Conservation (phyloP, 2,888 invertebrate genomes). For the Caenorhabditis sp. region DNA sequence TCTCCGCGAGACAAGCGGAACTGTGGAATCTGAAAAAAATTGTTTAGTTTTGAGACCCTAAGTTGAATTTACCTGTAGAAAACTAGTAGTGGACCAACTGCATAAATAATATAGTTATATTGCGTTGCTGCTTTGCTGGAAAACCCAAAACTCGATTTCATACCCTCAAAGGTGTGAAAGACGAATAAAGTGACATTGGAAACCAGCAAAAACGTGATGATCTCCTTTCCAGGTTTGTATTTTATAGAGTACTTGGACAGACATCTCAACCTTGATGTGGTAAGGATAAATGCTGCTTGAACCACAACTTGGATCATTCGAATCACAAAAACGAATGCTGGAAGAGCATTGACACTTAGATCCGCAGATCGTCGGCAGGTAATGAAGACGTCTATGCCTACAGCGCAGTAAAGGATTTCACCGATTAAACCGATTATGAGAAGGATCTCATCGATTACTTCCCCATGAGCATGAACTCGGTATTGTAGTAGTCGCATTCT, state of each 20-base stretch:
- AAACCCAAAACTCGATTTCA: conserved; percentile 77
- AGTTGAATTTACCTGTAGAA: conserved; percentile 74
- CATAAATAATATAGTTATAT: conserved; percentile 78
- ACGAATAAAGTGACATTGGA: conserved; percentile 81
- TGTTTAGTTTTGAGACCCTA: neutral
- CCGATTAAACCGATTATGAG: conserved; percentile 80
- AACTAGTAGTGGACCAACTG: conserved; percentile 79
- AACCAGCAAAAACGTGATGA: conserved; percentile 81
- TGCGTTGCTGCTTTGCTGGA: conserved; percentile 62
- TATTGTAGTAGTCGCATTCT: conserved; percentile 80
- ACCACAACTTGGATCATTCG: conserved; percentile 80
- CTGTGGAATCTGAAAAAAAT: conserved; percentile 71
- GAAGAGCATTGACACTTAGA: conserved; percentile 55
- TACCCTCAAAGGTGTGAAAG: conserved; percentile 76
- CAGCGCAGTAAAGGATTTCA: conserved; percentile 77
- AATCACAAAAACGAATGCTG: conserved; percentile 75
- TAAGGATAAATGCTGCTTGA: conserved; percentile 80
- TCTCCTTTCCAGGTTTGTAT: conserved; percentile 81
- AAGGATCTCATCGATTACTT: conserved; percentile 81
- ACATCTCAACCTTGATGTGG: conserved; percentile 71
- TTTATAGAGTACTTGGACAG: conserved; percentile 65
- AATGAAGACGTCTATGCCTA: conserved; percentile 71
- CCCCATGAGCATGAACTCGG: conserved; percentile 76
- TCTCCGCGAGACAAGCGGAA: conserved; percentile 75
- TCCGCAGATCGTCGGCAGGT: conserved; percentile 53